A percentile compares a stretch with the other conserved stretches of the same genome.
Conservation (phyloP, 2,113 vertebrate species). For the Electrona antarctica region DNA sequence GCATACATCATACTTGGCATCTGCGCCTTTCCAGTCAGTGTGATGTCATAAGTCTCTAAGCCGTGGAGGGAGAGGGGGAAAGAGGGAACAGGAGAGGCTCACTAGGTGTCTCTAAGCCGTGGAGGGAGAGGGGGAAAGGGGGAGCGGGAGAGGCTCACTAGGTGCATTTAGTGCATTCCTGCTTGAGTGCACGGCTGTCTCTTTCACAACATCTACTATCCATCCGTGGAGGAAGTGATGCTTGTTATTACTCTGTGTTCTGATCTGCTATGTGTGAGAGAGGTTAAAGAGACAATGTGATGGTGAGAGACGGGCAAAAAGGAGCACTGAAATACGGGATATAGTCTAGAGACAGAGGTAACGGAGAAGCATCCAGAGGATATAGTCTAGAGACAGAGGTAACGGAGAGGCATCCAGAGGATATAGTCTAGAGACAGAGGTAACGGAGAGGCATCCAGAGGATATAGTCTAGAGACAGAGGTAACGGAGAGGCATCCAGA, state of each 20-base stretch:
- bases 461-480: not conserved
- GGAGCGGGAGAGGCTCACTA: not conserved
- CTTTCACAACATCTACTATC: constrained; percentile 24
- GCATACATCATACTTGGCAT: not conserved
- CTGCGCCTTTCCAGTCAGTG: not conserved
- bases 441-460: constrained; percentile 1
- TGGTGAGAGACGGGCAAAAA: not conserved
- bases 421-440: not conserved
- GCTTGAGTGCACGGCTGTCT: constrained; percentile 31
- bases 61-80: not conserved
- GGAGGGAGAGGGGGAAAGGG: not conserved
- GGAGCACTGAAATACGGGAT: constrained; percentile 11
- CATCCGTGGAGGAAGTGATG: constrained; percentile 35
- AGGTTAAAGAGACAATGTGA: not conserved
- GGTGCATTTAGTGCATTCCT: constrained; percentile 30
- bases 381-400: not conserved
- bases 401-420: constrained; percentile 1
- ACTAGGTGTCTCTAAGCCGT: not conserved
- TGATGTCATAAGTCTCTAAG: not conserved
- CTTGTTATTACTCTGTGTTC: constrained; percentile 47
- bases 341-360: constrained; percentile 1
- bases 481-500: not conserved
- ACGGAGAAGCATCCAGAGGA: constrained; percentile 3
- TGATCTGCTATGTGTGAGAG: constrained; percentile 8
- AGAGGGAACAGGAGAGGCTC: not conserved